Evolutionary conservation across 2,888 invertebrate species (phyloP), one percentile per base, ranked within the genome.

Genomic region (Melieria omissa): DNA sequence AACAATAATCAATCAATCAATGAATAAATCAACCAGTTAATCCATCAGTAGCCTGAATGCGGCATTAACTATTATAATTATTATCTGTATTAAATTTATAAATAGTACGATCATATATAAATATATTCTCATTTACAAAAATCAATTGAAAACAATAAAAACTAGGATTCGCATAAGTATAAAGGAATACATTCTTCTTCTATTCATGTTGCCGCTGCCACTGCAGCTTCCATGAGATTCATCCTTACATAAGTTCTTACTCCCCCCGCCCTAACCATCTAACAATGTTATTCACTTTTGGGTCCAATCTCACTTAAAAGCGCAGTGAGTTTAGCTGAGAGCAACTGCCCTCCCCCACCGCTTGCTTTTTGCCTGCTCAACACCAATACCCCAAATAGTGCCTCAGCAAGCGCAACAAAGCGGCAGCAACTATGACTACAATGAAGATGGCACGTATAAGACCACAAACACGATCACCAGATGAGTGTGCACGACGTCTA

Each of bases 391-490:
- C 29, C 29, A 29, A 29, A 29, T 3, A 29, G 29, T 29, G 29
- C 29, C 29, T 29, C 29, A 29, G 29, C 29, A 29, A 29, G 29
- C 29, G 29, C 29, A 29, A 29, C 29, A 29, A 29, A 29, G 29
- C 29, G 69, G 69, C 69, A 62, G 62, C 69, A 63, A 60, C 80
- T 80, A 80, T 80, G 80, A 81, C 78, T 81, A 82, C 76, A 79
- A 83, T 79, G 81, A 79, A 82, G 83, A 84, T 84, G 83, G 85
- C 85, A 84, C 83, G 81, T 81, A 82, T 82, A 82, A 82, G 81
- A 84, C 83, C 82, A 84, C 82, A 82, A 81, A 80, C 79, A 82
- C 80, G 79, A 84, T 82, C 80, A 84, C 84, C 84, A 81, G 81
- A 78, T 80, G 82, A 82, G 82, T 70, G 70, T 65, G 67, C 69